A percentile compares a stretch with the other conserved stretches of the same genome.
phyloP scores from a whole-genome alignment of 2,797 vertebrate genomes.

The Halcyon leucocephala region DNA sequence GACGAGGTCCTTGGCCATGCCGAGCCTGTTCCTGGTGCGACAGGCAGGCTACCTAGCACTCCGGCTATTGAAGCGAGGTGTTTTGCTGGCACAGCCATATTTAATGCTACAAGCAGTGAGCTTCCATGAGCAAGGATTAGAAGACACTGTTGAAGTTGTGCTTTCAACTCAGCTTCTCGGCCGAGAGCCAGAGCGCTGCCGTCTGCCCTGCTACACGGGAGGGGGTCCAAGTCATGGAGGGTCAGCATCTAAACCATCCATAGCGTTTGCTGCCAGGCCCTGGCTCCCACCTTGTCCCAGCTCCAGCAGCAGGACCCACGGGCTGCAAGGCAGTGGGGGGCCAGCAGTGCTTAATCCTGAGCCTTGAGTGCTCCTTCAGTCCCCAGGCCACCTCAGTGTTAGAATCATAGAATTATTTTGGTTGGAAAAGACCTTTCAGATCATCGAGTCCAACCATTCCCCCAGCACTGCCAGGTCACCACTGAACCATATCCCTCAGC shows the following conservation, averaged over 20 bases:
- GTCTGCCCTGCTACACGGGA: neutral
- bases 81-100: slow-evolving; percentile 24
- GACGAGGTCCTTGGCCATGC: rapidly evolving
- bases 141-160: neutral
- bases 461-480: neutral
- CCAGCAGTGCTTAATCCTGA: neutral
- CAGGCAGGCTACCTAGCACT: neutral
- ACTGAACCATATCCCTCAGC: neutral
- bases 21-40: rapidly evolving
- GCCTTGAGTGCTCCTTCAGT: neutral
- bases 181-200: neutral
- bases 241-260: neutral
- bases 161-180: neutral
- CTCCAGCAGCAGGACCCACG: neutral
- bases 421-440: neutral
- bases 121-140: neutral
- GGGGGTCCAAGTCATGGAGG: rapidly evolving
- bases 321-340: neutral
- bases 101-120: neutral
- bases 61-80: neutral
- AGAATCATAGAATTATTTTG: neutral
- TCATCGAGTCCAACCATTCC: neutral
- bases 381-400: neutral
- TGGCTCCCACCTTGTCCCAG: neutral
- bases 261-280: neutral